phyloP scores from a whole-genome alignment of 2,797 vertebrate species.

The Hemibagrus guttatus region DNA sequence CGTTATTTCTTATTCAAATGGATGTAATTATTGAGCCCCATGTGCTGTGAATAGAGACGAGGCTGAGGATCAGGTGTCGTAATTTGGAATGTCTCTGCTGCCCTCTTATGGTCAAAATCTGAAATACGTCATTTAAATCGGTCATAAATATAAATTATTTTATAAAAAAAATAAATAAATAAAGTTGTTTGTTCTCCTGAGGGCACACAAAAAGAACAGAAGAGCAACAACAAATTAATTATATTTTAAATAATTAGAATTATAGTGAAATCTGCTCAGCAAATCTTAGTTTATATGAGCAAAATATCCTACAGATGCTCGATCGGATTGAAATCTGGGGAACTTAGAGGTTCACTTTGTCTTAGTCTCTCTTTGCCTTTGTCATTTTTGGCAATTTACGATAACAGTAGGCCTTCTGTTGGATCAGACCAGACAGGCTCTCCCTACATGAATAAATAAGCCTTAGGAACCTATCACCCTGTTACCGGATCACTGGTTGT shows the following conservation, averaged over 20 bases:
- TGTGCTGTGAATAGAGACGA: slow-evolving; percentile 28
- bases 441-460: too few species aligned
- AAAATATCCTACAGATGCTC: too few species aligned
- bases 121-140: not conserved
- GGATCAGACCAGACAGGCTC: too few species aligned
- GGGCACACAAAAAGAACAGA: not conserved
- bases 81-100: slow-evolving; percentile 39
- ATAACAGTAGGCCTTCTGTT: too few species aligned
- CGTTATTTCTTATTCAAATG: slow-evolving; percentile 32
- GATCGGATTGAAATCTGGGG: too few species aligned
- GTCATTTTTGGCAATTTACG: too few species aligned
- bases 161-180: not conserved
- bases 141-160: not conserved
- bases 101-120: slow-evolving; percentile 42
- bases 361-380: too few species aligned
- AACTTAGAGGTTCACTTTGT: too few species aligned
- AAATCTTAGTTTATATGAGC: not conserved
- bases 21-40: slow-evolving; percentile 22
- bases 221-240: not conserved
- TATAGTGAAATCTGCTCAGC: not conserved
- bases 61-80: not conserved
- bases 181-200: not conserved
- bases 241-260: not conserved
- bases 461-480: too few species aligned
- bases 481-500: too few species aligned